A percentile compares a stretch with the other conserved stretches of the same genome.
phyloP scores from a whole-genome alignment of 2,888 invertebrate species.

The Torymus texanus region DNA sequence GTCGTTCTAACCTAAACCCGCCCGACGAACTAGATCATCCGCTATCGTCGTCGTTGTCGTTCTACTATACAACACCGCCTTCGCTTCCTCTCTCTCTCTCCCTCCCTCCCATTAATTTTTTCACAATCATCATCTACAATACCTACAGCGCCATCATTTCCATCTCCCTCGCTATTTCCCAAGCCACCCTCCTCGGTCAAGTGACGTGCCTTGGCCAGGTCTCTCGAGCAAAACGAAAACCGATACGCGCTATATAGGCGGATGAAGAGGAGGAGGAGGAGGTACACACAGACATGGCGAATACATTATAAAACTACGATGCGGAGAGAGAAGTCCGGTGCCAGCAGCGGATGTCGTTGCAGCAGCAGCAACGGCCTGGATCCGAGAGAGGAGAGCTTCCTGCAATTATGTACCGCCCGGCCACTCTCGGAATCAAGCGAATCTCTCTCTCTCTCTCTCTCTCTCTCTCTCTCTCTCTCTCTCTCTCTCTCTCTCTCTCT shows the following conservation, averaged over 20 bases:
- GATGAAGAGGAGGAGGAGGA: too few species aligned
- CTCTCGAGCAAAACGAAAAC: slow-evolving; percentile 33
- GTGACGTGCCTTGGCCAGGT: not conserved
- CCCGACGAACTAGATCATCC: slow-evolving; percentile 3
- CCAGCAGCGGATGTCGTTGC: slow-evolving; percentile 40
- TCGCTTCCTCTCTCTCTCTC: not conserved
- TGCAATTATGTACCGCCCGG: slow-evolving; percentile 55
- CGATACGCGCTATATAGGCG: not conserved
- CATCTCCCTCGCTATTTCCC: too few species aligned
- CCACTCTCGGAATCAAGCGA: slow-evolving; percentile 10
- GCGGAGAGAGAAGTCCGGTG: slow-evolving; percentile 26
- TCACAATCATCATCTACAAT: too few species aligned
- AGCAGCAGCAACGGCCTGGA: slow-evolving; percentile 34
- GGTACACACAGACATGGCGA: too few species aligned
- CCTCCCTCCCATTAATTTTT: not conserved
- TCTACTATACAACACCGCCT: not conserved
- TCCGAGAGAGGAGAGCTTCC: slow-evolving; percentile 54
- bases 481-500: too few species aligned
- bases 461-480: too few species aligned
- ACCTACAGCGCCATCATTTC: too few species aligned
- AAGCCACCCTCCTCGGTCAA: not conserved
- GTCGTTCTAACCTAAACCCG: not conserved
- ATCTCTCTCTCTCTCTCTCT: not conserved
- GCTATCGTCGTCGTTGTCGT: too few species aligned
- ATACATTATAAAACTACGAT: not conserved